phyloP scores from a whole-genome alignment of 2,888 invertebrate genomes.

The Lamellibrachia satsuma region DNA sequence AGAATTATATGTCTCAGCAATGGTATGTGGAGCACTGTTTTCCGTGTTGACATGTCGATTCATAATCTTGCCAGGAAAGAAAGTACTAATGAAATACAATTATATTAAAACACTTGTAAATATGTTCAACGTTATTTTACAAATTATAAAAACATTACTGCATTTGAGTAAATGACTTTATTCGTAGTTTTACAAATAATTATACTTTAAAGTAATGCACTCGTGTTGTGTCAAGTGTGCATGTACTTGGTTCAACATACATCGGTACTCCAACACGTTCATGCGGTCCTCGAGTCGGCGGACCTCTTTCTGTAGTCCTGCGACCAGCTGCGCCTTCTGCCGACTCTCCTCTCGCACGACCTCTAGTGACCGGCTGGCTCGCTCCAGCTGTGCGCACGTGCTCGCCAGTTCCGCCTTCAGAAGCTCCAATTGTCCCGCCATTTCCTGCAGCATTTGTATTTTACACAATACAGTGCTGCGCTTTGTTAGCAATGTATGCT shows the following conservation, averaged over 20 bases:
- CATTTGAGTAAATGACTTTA: no score
- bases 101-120: neutral
- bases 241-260: constrained; percentile 35
- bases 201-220: no score
- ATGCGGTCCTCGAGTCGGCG: constrained; percentile 51
- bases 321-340: neutral
- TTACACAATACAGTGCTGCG: neutral
- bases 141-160: no score
- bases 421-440: neutral
- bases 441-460: neutral
- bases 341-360: constrained; percentile 5
- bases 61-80: neutral
- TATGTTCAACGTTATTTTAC: neutral
- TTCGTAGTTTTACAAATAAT: no score
- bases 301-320: constrained; percentile 44
- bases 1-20: neutral
- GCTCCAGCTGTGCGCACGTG: neutral
- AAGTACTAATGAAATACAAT: neutral
- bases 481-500: neutral
- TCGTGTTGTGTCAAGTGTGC: no score
- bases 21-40: neutral
- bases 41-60: neutral
- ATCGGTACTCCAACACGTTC: constrained; percentile 52
- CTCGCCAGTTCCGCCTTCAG: neutral
- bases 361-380: neutral